Evolutionary conservation across 2,113 vertebrate species (phyloP), one percentile per base, ranked within the genome.

Genomic region (Synchiropus splendidus): DNA sequence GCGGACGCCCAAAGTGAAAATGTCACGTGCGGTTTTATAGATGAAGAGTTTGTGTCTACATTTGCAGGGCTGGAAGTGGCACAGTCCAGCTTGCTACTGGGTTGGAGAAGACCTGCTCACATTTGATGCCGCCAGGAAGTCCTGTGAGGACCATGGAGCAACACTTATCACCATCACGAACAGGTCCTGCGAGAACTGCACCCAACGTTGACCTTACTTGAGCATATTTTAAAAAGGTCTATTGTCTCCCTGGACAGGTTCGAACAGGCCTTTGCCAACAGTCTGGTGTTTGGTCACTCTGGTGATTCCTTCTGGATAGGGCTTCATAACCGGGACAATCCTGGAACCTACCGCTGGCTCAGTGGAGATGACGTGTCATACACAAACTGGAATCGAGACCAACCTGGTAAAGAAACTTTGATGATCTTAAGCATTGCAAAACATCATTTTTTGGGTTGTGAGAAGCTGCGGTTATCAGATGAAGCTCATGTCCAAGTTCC

Each of bases 21-120:
- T n/a, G n/a, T n/a, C n/a, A n/a, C n/a, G n/a, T n/a, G n/a, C n/a
- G n/a, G n/a, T n/a, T n/a, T n/a, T n/a, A n/a, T n/a, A n/a, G n/a
- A n/a, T n/a, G n/a, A n/a, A n/a, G n/a, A n/a, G n/a, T 6, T 14
- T 34, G 4, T 35, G 6, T n/a, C n/a, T n/a, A n/a, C n/a, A n/a
- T n/a, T n/a, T n/a, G 40, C 57, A 98, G 94, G 91, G 92, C 46
- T 97, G 94, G 94, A 96, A 89, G 31, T 97, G 92, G 92, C 94
- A 97, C 75, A 94, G 87, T 77, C 89, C 94, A 6, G 87, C 92
- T 11, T 98, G 94, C 79, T 97, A 91, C 70, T 92, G 87, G 87
- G 83, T 97, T 33, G 89, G 89, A 0, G 91, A 96, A 58, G 89
- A 93, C 58, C 80, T 77, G 0, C 65, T 87, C 39, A 63, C 81